A percentile compares a stretch with the other conserved stretches of the same genome.
Evolutionary conservation across 2,888 invertebrate genomes (phyloP).

Genomic region (Hipparchia semele): DNA sequence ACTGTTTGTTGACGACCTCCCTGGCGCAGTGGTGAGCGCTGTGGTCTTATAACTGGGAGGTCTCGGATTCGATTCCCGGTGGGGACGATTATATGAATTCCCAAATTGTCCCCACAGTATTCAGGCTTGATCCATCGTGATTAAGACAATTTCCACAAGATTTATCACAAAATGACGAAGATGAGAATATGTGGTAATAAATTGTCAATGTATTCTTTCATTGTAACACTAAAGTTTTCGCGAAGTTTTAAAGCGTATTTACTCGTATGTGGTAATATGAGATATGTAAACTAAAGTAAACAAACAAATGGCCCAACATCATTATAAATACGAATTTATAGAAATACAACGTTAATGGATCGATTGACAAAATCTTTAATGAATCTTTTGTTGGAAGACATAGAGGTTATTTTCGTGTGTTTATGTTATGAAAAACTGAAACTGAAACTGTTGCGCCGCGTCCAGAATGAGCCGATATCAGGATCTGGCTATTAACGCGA

Average conservation of each 20-base stretch:
- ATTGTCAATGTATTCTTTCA: too few species aligned
- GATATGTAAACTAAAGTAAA: conserved; percentile 36
- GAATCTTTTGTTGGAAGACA: background rate
- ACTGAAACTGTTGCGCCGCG: conserved; percentile 38
- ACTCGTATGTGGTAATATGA: background rate
- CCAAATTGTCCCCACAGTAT: too few species aligned
- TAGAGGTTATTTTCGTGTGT: conserved; percentile 11
- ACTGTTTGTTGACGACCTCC: background rate
- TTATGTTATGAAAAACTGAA: background rate
- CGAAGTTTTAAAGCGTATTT: too few species aligned
- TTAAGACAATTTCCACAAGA: too few species aligned
- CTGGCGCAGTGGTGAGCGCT: too few species aligned
- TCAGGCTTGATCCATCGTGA: too few species aligned
- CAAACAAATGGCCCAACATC: conserved; percentile 58
- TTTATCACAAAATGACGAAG: too few species aligned
- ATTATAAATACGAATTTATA: conserved; percentile 60
- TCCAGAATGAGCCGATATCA: conserved; percentile 67
- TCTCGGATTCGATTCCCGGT: too few species aligned
- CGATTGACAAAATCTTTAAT: background rate
- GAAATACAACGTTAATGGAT: conserved; percentile 27
- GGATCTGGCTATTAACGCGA: conserved; percentile 73
- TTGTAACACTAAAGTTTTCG: too few species aligned
- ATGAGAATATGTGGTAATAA: too few species aligned
- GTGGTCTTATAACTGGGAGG: too few species aligned
- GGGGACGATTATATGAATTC: too few species aligned